Base-by-base conservation (phyloP, 92 coral and sea anemone species). In the Parazoanthus swiftii region DNA sequence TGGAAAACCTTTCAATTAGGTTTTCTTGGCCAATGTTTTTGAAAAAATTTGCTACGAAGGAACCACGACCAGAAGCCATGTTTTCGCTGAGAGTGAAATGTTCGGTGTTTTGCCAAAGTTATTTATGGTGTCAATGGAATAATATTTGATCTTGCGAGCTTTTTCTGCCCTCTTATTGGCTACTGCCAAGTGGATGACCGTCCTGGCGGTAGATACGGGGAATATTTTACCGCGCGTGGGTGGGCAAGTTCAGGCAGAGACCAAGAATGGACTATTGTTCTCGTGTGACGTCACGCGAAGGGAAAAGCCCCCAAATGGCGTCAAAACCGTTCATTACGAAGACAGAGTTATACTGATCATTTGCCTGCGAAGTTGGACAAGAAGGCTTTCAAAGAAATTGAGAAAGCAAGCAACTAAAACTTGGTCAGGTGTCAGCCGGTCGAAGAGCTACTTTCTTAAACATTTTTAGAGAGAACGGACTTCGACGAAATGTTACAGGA, bases 21-120 rank as follows among this genome's bases (percentile, higher is more conserved):
- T 81, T 81, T 25, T 70, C 58, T 13, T 94, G 88, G 0, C 82
- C 88, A 13, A 94, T 88, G 20, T 80, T 48, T 44, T 88, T 81
- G 4, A 95, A 77, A 85, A 94, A 91, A 0, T 46, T 73, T 21
- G 65, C 81, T 56, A 76, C 86, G 59, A 79, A 89, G 18, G 63
- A 44, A 58, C 16, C 26, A 3, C 84, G 54, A 33, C 15, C 89
- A 50, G 90, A 76, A 81, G 80, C 87, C 76, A 72, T 87, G 37
- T 11, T 83, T 51, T 39, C 2, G 1, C 29, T 71, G 65, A 84
- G 71, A 84, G 44, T 38, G 86, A 77, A 81, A 82, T 70, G 74
- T 87, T 14, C 67, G 88, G 48, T 75, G 3, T 43, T 63, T 54
- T 26, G 44, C 81, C 59, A 36, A 2, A 79, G 80, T 73, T 66